phyloP scores from a whole-genome alignment of 2,113 vertebrate species.

The Myxocyprinus asiaticus region DNA sequence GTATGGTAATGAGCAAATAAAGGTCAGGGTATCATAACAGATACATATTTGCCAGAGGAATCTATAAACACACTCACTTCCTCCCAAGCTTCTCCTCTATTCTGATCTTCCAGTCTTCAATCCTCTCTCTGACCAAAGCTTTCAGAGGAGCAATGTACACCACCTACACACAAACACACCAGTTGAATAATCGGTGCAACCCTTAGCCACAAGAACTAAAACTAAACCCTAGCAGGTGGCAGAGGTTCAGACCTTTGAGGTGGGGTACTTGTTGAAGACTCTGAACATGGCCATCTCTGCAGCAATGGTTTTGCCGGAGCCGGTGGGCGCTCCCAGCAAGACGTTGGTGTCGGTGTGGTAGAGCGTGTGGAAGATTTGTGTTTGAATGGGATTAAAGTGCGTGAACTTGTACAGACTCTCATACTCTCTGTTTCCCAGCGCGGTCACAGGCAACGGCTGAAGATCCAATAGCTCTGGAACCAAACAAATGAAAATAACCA shows the following conservation, averaged over 20 bases:
- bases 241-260: conserved; percentile 81
- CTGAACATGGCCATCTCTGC: conserved; percentile 97
- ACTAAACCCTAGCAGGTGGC: neutral
- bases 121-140: conserved; percentile 93
- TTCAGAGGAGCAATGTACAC: conserved; percentile 97
- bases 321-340: conserved; percentile 95
- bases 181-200: too few relatives aligned
- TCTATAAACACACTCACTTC: conserved; percentile 79
- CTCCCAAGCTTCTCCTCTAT: conserved; percentile 95
- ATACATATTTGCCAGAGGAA: neutral
- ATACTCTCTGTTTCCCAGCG: conserved; percentile 83
- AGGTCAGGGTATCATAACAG: neutral
- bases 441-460: conserved; percentile 88
- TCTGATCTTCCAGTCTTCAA: conserved; percentile 96
- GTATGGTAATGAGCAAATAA: neutral
- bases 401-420: conserved; percentile 94
- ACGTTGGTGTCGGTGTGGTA: conserved; percentile 96
- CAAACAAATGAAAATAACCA: conserved; percentile 4
- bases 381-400: conserved; percentile 98
- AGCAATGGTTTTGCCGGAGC: conserved; percentile 96
- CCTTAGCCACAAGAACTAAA: neutral
- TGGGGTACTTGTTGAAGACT: conserved; percentile 92
- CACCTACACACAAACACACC: conserved; percentile 73
- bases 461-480: conserved; percentile 91
- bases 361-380: conserved; percentile 96